Evolutionary conservation across 1,140 invertebrate species (phyloP), one percentile per base, ranked within the genome.

Genomic region (Cephus cinctus): DNA sequence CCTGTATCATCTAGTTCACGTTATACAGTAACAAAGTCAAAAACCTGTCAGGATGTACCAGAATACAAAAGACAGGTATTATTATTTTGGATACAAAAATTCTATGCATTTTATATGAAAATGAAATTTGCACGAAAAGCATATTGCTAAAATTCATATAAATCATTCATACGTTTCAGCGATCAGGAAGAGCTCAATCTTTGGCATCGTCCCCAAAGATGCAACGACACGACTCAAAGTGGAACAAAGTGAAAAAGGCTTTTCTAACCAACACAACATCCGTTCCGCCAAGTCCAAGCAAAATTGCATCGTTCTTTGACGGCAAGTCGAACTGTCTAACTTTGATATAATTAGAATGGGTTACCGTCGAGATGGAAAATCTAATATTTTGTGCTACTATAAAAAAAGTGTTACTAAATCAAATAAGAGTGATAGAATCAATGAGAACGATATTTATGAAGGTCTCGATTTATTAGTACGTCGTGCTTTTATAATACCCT

Each of bases 191-290:
- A 36, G 55, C 52, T 4, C 49, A 61, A 18, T 61, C 56, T 15
- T 52, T 55, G 5, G 59, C 54, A 5, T 59, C 63, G 2, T 66
- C 63, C 18, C 67, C 67, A 20, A 59, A 67, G 35, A 56, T 63
- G n/a, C 65, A 65, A 22, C 61, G 73, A 18, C 63, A 73, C 16
- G 65, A 75, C 55, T 83, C 82, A 11, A 86, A 87, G 63, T 89
- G 87, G 86, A 83, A 79, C 35, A 85, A 85, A 63, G 84, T 89
- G 14, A 87, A 87, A 63, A 78, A 83, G 50, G 86, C 85, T 5
- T 87, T 88, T 59, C 71, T 87, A 9, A 82, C 83, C 0, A 80
- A 80, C 4, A 74, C 81, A 0, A 77, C 79, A 2, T 86, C 85
- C 2, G 82, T 83, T 4, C 86, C 86, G 2, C 84, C 84, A 12